These are phyloP conservation scores for Pristionchus exspectatus DNA, from an alignment of 2,888 invertebrate genomes.

Conservation along the genomic window DNA sequence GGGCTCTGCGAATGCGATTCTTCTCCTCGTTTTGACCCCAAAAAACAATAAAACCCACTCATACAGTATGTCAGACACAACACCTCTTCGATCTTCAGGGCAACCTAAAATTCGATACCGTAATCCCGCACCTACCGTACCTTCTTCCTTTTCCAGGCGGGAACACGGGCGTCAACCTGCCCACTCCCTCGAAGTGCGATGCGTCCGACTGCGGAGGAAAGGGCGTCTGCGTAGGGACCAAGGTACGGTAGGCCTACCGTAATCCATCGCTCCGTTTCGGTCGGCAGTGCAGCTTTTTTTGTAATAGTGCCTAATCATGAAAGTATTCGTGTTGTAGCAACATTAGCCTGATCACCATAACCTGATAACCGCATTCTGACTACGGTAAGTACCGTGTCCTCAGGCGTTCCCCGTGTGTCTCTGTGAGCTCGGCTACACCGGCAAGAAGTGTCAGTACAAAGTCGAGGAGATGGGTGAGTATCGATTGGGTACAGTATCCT, in stretches of 20 bases:
- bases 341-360: neutral
- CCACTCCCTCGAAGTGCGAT: slow-evolving; percentile 58
- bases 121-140: neutral
- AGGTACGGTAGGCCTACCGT: slow-evolving; percentile 46
- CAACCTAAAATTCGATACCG: neutral
- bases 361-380: neutral
- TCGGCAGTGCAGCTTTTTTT: too few relatives aligned
- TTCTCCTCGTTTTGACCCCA: too few relatives aligned
- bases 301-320: too few relatives aligned
- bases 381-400: neutral
- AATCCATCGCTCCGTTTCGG: too few relatives aligned
- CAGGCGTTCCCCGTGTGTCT: slow-evolving; percentile 83
- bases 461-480: slow-evolving; percentile 61
- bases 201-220: slow-evolving; percentile 69
- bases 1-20: too few relatives aligned
- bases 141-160: slow-evolving; percentile 78
- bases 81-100: neutral
- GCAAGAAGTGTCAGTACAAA: slow-evolving; percentile 67
- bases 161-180: slow-evolving; percentile 85
- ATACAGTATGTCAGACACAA: too few relatives aligned
- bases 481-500: neutral
- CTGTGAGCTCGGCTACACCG: slow-evolving; percentile 80
- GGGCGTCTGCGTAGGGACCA: slow-evolving; percentile 71
- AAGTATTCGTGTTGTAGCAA: too few relatives aligned
- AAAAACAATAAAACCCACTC: too few relatives aligned